Conservation (phyloP, 2,888 invertebrate genomes). For the Cremastinae sp. region DNA sequence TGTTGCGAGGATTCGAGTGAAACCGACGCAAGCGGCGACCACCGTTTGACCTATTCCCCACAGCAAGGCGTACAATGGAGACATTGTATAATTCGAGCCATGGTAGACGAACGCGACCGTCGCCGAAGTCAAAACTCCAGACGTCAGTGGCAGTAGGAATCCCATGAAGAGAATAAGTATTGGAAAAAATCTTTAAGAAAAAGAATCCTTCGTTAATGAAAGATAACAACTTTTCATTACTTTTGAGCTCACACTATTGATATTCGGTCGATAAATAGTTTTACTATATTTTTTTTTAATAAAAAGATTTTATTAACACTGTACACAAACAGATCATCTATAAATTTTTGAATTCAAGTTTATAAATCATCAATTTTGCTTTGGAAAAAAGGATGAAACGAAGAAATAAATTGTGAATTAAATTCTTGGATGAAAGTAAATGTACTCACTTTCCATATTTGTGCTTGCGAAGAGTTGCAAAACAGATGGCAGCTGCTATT, state of each 20-base stretch:
- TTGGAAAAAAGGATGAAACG: no score
- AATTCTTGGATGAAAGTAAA: no score
- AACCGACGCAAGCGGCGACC: conserved; percentile 93
- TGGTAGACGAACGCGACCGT: conserved; percentile 96
- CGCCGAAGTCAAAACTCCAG: conserved; percentile 94
- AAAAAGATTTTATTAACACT: no score
- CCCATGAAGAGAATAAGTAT: conserved; percentile 94
- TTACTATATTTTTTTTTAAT: background rate
- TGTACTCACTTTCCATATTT: conserved; percentile 88
- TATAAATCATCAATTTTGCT: no score
- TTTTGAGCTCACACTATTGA: no score
- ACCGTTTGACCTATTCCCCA: conserved; percentile 98
- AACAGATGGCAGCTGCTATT: conserved; percentile 94
- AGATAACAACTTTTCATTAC: no score
- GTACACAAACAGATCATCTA: no score
- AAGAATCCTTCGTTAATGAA: conserved; percentile 1
- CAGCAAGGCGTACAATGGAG: conserved; percentile 93
- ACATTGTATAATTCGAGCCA: conserved; percentile 94
- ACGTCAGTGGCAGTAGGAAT: conserved; percentile 92
- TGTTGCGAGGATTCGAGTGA: conserved; percentile 95
- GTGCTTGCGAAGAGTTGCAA: conserved; percentile 95
- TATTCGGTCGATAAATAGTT: background rate
- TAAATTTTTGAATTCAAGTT: no score
- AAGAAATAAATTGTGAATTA: no score
- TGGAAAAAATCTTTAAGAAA: conserved; percentile 89